A percentile compares a stretch with the other conserved stretches of the same genome.
phyloP scores from a whole-genome alignment of 2,113 vertebrate species.

The Myodes glareolus region DNA sequence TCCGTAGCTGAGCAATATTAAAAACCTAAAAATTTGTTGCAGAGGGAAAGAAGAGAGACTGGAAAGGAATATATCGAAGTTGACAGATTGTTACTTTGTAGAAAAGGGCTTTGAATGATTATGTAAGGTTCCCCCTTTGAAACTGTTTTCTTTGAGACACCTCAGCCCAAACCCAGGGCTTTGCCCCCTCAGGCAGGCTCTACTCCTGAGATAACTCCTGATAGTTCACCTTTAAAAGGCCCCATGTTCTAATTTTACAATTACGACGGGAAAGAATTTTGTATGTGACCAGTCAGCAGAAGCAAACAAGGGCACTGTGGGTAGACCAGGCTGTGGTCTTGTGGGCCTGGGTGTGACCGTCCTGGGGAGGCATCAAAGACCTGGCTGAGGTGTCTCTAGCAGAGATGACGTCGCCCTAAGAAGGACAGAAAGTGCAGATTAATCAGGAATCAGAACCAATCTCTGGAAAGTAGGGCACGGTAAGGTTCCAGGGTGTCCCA shows the following conservation, averaged over 20 bases:
- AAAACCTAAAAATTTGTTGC: neutral
- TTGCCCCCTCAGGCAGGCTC: neutral
- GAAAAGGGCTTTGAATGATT: neutral
- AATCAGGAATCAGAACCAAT: conserved; percentile 29
- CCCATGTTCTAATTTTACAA: neutral
- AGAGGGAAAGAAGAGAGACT: neutral
- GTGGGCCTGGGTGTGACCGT: accelerated
- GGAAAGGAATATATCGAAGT: neutral
- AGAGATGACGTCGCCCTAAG: neutral
- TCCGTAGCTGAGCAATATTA: neutral
- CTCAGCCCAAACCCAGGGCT: neutral
- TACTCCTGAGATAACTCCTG: neutral
- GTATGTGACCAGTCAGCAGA: neutral
- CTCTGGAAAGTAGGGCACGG: neutral
- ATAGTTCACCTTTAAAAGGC: neutral
- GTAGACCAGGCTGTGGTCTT: neutral
- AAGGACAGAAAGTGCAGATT: conserved; percentile 44
- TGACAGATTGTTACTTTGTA: neutral
- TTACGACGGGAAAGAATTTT: neutral
- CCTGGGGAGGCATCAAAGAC: neutral
- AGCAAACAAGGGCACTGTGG: neutral
- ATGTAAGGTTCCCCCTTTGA: neutral
- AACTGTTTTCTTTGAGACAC: neutral
- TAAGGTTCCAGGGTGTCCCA: neutral
- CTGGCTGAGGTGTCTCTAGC: neutral